Evolutionary conservation across 2,113 vertebrate species (phyloP), one percentile per base, ranked within the genome.

Genomic region (Polypterus bichir): DNA sequence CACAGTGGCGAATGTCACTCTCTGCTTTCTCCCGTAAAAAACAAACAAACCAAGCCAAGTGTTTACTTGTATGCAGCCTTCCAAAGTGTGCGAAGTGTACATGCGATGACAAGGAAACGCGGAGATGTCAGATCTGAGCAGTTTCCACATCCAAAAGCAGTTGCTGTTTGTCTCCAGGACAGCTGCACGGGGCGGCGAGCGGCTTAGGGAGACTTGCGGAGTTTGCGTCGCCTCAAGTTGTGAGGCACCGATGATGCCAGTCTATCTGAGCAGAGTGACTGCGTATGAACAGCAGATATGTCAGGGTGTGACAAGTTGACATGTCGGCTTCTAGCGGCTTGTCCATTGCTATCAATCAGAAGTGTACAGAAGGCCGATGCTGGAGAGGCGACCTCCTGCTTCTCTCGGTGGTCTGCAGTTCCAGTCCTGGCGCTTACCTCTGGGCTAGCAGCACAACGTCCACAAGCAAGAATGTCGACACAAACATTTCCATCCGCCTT

Each of bases 231-330:
- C 70, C 76, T 2, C 45, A 60, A 66, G 56, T 73, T 73, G 80
- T 84, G 72, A 76, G 77, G 80, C 81, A 78, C 64, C 72, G 64
- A 75, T 72, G 76, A 74, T 74, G 79, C 76, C 74, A 65, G 69
- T 79, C 63, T 78, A 71, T 75, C 77, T 73, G 73, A 71, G 79
- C 68, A 79, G 83, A 84, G 81, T 73, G 89, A 88, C 89, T 90
- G 90, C 72, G 87, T 89, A 84, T 90, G 91, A 92, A 89, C 92
- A 92, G 82, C 88, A 90, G 92, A 92, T 93, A 89, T 94, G 91
- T 91, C 90, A 91, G 86, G 77, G 79, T 84, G 86, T 93, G 93
- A 94, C 91, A 92, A 86, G 85, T 88, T 92, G 92, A 91, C 91
- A 92, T 89, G 81, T 88, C 83, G 72, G 91, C 89, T 90, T 86